phyloP scores from a whole-genome alignment of 2,113 vertebrate genomes.

The Dipodomys spectabilis region DNA sequence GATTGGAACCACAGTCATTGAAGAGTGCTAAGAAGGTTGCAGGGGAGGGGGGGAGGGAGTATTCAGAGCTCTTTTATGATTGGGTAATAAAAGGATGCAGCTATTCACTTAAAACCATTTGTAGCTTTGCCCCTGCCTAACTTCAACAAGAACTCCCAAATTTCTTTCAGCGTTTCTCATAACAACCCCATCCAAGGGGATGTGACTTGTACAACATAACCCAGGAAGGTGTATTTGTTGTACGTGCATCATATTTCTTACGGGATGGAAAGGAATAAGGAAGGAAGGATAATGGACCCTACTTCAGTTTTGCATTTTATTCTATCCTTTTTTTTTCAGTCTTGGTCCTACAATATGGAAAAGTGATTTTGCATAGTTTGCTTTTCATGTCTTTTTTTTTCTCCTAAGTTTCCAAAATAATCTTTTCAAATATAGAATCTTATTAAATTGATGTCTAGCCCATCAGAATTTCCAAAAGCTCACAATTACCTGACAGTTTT shows the following conservation, averaged over 20 bases:
- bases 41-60: no score
- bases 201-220: conserved; percentile 25
- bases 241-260: neutral
- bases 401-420: neutral
- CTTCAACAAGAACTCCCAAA: neutral
- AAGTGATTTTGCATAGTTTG: conserved; percentile 4
- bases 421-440: neutral
- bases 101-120: neutral
- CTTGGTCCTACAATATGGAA: neutral
- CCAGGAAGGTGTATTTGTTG: neutral
- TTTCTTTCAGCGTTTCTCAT: conserved; percentile 2
- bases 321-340: neutral
- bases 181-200: neutral
- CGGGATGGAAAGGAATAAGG: conserved; percentile 6
- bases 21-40: conserved; percentile 86
- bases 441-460: neutral
- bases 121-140: conserved; percentile 14
- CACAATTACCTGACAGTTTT: neutral
- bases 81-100: conserved; percentile 28
- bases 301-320: conserved; percentile 29
- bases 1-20: conserved; percentile 90
- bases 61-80: neutral
- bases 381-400: conserved; percentile 18
- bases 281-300: conserved; percentile 19
- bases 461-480: neutral